Conservation (phyloP, 1,140 invertebrate genomes). For the Zaprionus ornatus region DNA sequence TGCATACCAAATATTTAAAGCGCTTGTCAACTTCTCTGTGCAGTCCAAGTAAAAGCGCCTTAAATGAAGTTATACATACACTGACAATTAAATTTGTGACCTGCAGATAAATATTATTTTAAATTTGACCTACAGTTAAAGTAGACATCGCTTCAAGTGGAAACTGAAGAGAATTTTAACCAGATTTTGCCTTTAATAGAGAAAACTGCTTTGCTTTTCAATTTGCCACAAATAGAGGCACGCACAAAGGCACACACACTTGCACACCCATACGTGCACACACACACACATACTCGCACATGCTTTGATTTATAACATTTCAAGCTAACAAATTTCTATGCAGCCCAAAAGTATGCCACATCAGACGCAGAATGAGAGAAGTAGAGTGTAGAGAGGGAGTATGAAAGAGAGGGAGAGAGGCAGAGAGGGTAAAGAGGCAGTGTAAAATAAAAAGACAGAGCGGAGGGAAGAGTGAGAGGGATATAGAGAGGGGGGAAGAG, state of each 20-base stretch:
- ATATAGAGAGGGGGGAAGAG: neutral
- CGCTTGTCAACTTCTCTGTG: neutral
- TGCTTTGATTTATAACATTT: constrained; percentile 44
- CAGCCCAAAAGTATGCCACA: constrained; percentile 45
- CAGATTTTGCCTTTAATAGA: neutral
- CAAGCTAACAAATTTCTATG: constrained; percentile 39
- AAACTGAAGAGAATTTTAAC: neutral
- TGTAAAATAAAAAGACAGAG: neutral
- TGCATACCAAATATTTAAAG: too few relatives aligned
- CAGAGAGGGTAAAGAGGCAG: neutral
- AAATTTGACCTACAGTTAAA: neutral
- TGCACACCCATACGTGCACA: neutral
- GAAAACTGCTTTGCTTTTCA: constrained; percentile 10
- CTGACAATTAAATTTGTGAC: neutral
- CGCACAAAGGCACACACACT: constrained; percentile 1
- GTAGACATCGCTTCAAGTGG: neutral
- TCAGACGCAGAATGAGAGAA: neutral
- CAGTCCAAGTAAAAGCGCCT: neutral
- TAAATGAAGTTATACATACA: neutral
- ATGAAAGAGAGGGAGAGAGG: neutral
- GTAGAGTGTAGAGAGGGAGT: too few relatives aligned
- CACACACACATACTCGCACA: neutral
- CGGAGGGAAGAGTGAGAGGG: too few relatives aligned
- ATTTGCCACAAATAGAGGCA: constrained; percentile 17
- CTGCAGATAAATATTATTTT: neutral